Evolutionary conservation across 2,797 vertebrate species (phyloP).

Genomic region (Peromyscus aztecus): DNA sequence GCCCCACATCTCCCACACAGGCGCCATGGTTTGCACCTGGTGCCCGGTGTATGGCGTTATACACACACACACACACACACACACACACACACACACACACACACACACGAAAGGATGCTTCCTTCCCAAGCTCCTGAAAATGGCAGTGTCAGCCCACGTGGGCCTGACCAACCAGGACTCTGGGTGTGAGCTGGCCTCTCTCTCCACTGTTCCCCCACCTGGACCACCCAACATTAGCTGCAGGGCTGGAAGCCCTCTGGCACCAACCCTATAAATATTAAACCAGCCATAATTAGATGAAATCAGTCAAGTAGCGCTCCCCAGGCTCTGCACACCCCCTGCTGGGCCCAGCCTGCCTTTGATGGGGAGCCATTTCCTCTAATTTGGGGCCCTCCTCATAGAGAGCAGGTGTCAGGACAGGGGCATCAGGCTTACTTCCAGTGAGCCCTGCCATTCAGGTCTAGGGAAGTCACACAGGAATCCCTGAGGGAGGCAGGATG

Average conservation of each 20-base stretch:
- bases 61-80: too few species aligned
- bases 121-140: neutral
- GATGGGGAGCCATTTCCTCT: slow-evolving; percentile 55
- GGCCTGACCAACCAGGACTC: neutral
- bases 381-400: slow-evolving; percentile 77
- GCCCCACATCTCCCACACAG: neutral
- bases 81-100: too few species aligned
- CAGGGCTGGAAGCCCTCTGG: slow-evolving; percentile 62
- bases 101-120: neutral
- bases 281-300: slow-evolving; percentile 73
- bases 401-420: slow-evolving; percentile 83
- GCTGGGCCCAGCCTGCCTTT: slow-evolving; percentile 42
- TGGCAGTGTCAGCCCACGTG: neutral
- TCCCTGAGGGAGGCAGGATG: neutral
- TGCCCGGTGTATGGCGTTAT: accelerated
- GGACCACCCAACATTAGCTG: neutral
- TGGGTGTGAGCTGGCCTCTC: neutral
- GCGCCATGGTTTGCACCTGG: too few species aligned
- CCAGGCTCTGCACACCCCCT: slow-evolving; percentile 24
- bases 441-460: neutral
- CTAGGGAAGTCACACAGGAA: neutral
- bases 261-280: slow-evolving; percentile 81
- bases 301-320: slow-evolving; percentile 58
- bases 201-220: neutral
- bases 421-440: slow-evolving; percentile 70